These are phyloP conservation scores for Mormyrus lacerda DNA, from an alignment of 2,113 vertebrate species.

Conservation along the genomic window DNA sequence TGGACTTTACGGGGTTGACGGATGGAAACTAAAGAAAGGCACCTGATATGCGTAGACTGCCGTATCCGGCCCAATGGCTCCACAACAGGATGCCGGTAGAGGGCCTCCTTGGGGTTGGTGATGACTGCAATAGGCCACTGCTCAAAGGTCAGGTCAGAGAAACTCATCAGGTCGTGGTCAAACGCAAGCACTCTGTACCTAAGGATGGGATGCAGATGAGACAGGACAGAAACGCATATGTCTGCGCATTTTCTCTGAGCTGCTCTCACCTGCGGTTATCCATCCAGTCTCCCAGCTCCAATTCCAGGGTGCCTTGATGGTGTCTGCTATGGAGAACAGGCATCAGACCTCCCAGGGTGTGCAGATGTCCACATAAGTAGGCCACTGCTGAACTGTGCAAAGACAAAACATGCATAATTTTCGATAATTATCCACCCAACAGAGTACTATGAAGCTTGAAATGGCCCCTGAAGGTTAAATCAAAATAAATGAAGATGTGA, in stretches of 20 bases:
- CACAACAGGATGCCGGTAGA: conserved; percentile 74
- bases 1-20: neutral
- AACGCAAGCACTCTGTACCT: conserved; percentile 88
- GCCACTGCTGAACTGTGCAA: conserved; percentile 75
- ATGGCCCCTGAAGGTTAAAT: neutral
- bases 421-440: neutral
- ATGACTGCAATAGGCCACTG: conserved; percentile 88
- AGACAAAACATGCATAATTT: neutral
- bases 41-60: conserved; percentile 91
- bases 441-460: neutral
- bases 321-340: conserved; percentile 84
- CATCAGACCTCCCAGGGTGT: conserved; percentile 85
- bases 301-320: conserved; percentile 77
- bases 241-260: neutral
- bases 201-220: neutral
- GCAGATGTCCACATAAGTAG: conserved; percentile 91
- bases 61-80: conserved; percentile 77
- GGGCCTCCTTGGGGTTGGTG: conserved; percentile 89
- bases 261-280: conserved; percentile 74
- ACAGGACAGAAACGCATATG: too few species aligned
- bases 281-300: conserved; percentile 96
- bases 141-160: conserved; percentile 78
- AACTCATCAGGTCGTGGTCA: conserved; percentile 92
- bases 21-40: too few species aligned
- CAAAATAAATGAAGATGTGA: neutral